phyloP scores from a whole-genome alignment of 2,113 vertebrate species.

The Nestor notabilis region DNA sequence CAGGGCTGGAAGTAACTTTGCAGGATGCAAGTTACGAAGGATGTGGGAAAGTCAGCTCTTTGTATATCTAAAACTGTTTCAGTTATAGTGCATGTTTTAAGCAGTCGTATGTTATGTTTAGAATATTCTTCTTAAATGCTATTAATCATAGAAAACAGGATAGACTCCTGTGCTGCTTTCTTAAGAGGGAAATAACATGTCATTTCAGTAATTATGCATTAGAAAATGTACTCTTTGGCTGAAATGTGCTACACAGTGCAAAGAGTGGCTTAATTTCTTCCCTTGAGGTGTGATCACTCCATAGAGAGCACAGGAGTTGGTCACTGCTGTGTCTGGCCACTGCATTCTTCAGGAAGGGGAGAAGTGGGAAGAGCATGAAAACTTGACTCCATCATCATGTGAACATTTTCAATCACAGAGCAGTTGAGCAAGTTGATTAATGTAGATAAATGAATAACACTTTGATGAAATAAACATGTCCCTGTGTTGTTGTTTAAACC shows the following conservation, averaged over 20 bases:
- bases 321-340: background rate
- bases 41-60: background rate
- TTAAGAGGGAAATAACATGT: background rate
- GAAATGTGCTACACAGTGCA: background rate
- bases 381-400: background rate
- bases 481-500: background rate
- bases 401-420: background rate
- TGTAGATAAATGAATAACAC: background rate
- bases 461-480: background rate
- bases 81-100: background rate
- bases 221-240: background rate
- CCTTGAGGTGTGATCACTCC: background rate
- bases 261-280: background rate
- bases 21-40: background rate
- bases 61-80: background rate
- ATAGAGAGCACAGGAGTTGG: background rate
- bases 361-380: background rate
- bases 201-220: background rate
- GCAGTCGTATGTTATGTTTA: background rate
- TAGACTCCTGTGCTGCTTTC: background rate
- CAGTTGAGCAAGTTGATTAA: background rate
- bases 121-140: background rate
- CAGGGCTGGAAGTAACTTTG: background rate
- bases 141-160: background rate
- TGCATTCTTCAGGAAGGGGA: background rate